Conservation (phyloP, 2,888 invertebrate species). For the Lepidochrysops patricia region DNA sequence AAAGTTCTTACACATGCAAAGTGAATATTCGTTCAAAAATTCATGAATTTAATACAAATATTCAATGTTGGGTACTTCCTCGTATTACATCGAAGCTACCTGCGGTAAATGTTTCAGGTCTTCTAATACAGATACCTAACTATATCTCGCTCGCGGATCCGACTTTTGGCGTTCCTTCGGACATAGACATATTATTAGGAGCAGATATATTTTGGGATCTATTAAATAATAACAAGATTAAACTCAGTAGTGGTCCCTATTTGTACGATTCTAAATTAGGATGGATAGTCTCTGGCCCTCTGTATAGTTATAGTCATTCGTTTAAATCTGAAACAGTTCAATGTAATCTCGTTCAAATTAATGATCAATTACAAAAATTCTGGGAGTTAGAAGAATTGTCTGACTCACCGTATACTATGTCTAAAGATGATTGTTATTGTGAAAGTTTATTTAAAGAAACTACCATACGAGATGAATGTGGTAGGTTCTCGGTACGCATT, state of each 20-base stretch:
- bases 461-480: conserved; percentile 16
- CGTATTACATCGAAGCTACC: background rate
- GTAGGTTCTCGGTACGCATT: conserved; percentile 18
- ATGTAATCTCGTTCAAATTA: conserved; percentile 21
- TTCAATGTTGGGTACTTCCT: background rate
- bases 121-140: background rate
- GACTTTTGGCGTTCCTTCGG: background rate
- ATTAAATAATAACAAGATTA: conserved; percentile 18
- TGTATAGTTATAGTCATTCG: conserved; percentile 13
- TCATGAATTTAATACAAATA: background rate
- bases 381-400: conserved; percentile 25
- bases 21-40: background rate
- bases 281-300: conserved; percentile 25
- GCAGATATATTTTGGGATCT: conserved; percentile 23
- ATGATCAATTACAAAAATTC: conserved; percentile 21
- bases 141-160: background rate
- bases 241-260: conserved; percentile 23
- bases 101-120: background rate
- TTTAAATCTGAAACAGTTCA: background rate
- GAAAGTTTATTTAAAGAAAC: conserved; percentile 15
- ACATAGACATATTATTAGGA: background rate
- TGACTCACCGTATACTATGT: background rate
- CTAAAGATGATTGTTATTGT: conserved; percentile 16
- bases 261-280: conserved; percentile 25
- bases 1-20: background rate